Evolutionary conservation across 2,888 invertebrate species (phyloP), one percentile per base, ranked within the genome.

Genomic region (Mesochorus sp.): DNA sequence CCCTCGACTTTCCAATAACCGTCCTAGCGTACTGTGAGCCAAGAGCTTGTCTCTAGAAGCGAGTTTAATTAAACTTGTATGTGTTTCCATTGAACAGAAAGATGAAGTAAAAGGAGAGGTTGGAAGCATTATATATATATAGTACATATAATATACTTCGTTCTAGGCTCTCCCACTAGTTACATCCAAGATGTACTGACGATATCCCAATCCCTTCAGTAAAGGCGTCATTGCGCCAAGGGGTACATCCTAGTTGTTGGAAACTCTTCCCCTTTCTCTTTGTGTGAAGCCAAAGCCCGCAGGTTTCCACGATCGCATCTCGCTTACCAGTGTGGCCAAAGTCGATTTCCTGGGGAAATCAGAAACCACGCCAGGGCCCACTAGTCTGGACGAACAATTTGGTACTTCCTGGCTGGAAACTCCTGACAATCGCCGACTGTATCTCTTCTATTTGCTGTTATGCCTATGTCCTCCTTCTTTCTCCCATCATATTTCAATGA

Each of bases 51-150:
- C 14, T n/a, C n/a, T 26, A 34, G 44, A 53, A 42, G 71, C 71
- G 67, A 80, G 84, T 87, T 85, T 87, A 87, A 87, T 88, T 88
- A 86, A 88, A 87, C 85, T 85, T 84, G 81, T 66, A 72, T 72
- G 79, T 72, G 78, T 80, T 81, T 74, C 64, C 68, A 76, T 61
- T 53, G 64, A 31, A 59, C 57, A 57, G 71, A 76, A 74, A 57
- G 61, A 59, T 31, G 39, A 53, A 53, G 72, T 31, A 66, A 28
- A 44, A n/a, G 49, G n/a, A 10, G 61, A 3, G 8, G 28, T 37
- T 19, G 14, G 8, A 10, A 10, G 42, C 21, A 8, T 37, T 6
- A 10, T 3, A 21, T 3, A 73, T 51, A 24, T 55, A 59, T 62
- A 44, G 59, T 17, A 28, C n/a, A 6, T 24, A 28, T 42, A 14